Conservation (phyloP, 2,888 invertebrate species). For the Diachrysia chrysitis region DNA sequence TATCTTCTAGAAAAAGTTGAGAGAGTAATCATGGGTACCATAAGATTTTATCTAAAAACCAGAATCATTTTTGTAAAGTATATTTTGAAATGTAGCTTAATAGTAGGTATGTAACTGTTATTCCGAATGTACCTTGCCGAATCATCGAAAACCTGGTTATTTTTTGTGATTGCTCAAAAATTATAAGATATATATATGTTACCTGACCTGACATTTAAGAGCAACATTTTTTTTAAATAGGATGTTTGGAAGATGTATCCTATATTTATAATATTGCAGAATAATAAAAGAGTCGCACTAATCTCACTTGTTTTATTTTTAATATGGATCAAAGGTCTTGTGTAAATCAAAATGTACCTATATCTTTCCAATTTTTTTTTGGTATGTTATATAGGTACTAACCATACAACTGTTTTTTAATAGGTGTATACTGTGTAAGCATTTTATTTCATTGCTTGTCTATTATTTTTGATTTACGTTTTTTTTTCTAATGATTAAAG, state of each 20-base stretch:
- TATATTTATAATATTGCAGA: constrained; percentile 79
- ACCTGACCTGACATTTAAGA: constrained; percentile 73
- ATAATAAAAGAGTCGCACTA: constrained; percentile 83
- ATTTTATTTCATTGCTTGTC: no score
- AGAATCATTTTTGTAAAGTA: constrained; percentile 39
- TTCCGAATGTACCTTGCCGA: constrained; percentile 54
- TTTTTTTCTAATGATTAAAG: no score
- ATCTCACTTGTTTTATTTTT: constrained; percentile 67
- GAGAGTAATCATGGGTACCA: constrained; percentile 64
- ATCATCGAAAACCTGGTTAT: constrained; percentile 57
- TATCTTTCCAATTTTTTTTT: no score
- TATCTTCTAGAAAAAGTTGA: constrained; percentile 54
- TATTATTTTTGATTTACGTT: no score
- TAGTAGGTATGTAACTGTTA: constrained; percentile 52
- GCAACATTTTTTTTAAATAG: constrained; percentile 69
- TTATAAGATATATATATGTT: constrained; percentile 69
- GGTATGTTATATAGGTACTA: no score
- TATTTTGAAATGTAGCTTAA: constrained; percentile 50
- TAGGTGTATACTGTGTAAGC: no score
- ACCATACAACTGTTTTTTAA: no score
- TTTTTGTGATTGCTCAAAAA: constrained; percentile 80
- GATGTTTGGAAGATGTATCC: constrained; percentile 78
- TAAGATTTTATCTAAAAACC: constrained; percentile 33
- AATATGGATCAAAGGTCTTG: background rate
- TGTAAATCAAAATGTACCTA: no score